Percentiles rank a stretch among this genome's conserved stretches.
These are phyloP conservation scores for Salvator merianae DNA, from an alignment of 2,113 vertebrate species.

Conservation along the genomic window DNA sequence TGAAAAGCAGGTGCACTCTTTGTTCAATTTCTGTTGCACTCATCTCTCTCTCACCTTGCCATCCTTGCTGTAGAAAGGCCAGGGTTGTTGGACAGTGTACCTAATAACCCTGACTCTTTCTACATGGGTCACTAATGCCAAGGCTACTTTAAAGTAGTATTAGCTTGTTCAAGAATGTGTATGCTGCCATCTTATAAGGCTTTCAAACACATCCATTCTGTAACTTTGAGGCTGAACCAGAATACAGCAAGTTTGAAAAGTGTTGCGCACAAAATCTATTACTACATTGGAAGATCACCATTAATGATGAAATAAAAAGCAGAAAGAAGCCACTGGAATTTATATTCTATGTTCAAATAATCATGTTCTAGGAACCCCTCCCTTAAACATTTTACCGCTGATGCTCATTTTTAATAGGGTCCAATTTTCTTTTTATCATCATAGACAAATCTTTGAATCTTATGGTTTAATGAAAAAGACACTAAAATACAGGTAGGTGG, in stretches of 20 bases:
- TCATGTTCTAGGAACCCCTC: background rate
- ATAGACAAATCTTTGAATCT: slow-evolving; percentile 21
- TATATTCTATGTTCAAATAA: background rate
- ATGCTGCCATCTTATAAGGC: background rate
- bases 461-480: background rate
- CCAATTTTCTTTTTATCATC: background rate
- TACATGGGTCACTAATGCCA: no score
- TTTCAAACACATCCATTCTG: background rate
- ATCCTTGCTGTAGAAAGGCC: no score
- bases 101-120: no score
- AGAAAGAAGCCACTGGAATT: background rate
- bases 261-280: background rate
- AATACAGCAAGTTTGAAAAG: background rate
- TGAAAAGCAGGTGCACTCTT: no score
- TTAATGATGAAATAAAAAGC: background rate
- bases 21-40: no score
- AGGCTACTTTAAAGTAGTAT: no score
- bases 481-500: slow-evolving; percentile 17
- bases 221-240: background rate
- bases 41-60: no score
- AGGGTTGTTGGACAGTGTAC: no score
- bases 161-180: background rate
- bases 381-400: background rate
- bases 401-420: background rate
- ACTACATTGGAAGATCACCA: background rate